phyloP scores from a whole-genome alignment of 2,888 invertebrate genomes.

The Heliconius charithonia region DNA sequence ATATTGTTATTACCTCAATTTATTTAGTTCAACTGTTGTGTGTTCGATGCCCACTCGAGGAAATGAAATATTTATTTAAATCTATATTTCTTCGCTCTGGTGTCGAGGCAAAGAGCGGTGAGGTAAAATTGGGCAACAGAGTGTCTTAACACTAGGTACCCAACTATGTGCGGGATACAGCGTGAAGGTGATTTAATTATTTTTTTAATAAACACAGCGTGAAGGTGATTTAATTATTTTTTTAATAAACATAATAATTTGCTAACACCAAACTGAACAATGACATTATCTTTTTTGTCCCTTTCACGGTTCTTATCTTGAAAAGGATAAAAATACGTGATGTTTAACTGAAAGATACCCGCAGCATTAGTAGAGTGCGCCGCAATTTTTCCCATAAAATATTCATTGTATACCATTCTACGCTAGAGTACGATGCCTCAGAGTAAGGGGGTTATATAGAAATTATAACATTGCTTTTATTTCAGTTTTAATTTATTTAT shows the following conservation, averaged over 20 bases:
- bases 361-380: conserved; percentile 50
- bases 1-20: background rate
- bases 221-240: too few relatives aligned
- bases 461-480: conserved; percentile 1
- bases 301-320: conserved; percentile 38
- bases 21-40: too few relatives aligned
- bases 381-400: conserved; percentile 71
- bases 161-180: too few relatives aligned
- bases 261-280: conserved; percentile 34
- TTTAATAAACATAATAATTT: background rate
- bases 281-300: conserved; percentile 37
- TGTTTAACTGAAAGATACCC: conserved; percentile 41
- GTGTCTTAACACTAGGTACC: too few relatives aligned
- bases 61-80: too few relatives aligned
- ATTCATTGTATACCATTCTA: conserved; percentile 61
- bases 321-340: conserved; percentile 46
- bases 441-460: conserved; percentile 17
- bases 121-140: too few relatives aligned
- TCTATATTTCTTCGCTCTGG: too few relatives aligned
- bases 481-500: background rate
- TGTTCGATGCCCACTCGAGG: too few relatives aligned
- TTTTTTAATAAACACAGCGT: background rate
- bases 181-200: too few relatives aligned
- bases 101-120: too few relatives aligned
- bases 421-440: conserved; percentile 54